Evolutionary conservation across 2,888 invertebrate species (phyloP).

Genomic region (Crematogaster levior): DNA sequence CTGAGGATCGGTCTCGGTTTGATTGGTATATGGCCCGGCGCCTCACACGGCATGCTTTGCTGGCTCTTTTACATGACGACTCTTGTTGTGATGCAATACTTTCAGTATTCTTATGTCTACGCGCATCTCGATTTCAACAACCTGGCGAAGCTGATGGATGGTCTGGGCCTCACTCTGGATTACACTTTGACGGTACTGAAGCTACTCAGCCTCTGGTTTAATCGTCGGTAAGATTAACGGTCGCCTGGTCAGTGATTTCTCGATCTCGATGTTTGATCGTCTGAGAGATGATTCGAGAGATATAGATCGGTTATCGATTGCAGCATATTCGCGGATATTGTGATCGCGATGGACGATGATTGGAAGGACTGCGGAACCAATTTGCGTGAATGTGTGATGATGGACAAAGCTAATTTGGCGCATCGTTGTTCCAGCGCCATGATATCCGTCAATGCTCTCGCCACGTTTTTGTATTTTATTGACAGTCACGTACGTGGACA

Average conservation of each 20-base stretch:
- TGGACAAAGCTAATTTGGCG: slow-evolving; percentile 31
- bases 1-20: slow-evolving; percentile 27
- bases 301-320: too few relatives aligned
- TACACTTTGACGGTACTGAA: slow-evolving; percentile 40
- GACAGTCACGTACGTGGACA: neutral
- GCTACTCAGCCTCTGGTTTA: slow-evolving; percentile 33
- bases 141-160: slow-evolving; percentile 36
- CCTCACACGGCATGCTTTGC: neutral
- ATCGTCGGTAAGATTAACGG: slow-evolving; percentile 29
- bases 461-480: slow-evolving; percentile 32
- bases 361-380: slow-evolving; percentile 53
- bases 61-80: slow-evolving; percentile 34
- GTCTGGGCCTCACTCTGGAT: slow-evolving; percentile 12
- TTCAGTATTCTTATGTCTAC: slow-evolving; percentile 42
- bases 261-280: neutral
- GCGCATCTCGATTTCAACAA: slow-evolving; percentile 20
- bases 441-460: neutral
- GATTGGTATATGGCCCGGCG: slow-evolving; percentile 51
- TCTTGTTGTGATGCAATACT: slow-evolving; percentile 16
- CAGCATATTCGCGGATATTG: slow-evolving; percentile 23
- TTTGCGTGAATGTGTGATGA: slow-evolving; percentile 32
- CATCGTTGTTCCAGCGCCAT: slow-evolving; percentile 43
- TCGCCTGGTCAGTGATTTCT: neutral
- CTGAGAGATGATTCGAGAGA: neutral
- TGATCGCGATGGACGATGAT: slow-evolving; percentile 58